Conservation (phyloP, 2,113 vertebrate genomes). For the Syngnathoides biaculeatus region DNA sequence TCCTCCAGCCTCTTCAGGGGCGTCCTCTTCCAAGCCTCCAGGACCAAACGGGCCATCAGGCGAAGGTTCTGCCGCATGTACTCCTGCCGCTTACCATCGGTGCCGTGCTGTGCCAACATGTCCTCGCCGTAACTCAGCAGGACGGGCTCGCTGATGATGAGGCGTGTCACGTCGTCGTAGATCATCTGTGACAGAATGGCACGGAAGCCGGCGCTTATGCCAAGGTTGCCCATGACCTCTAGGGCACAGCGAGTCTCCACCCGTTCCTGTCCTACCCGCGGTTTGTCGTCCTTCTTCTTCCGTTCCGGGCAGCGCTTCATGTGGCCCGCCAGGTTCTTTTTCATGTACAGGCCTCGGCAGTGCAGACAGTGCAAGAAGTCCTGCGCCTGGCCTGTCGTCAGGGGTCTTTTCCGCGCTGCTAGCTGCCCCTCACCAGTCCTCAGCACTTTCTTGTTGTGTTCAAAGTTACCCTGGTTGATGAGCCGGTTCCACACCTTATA, state of each 20-base stretch:
- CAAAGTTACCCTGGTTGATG: constrained; percentile 57
- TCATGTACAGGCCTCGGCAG: constrained; percentile 39
- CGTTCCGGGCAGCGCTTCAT: constrained; percentile 41
- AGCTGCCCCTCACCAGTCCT: constrained; percentile 45
- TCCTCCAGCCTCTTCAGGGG: constrained; percentile 50
- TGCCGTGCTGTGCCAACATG: constrained; percentile 11
- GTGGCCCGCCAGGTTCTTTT: constrained; percentile 18
- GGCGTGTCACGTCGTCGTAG: constrained; percentile 41
- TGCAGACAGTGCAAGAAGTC: constrained; percentile 57
- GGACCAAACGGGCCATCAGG: constrained; percentile 47
- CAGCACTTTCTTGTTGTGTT: constrained; percentile 51
- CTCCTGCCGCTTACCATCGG: constrained; percentile 3
- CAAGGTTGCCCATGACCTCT: constrained; percentile 1
- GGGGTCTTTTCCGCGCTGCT: constrained; percentile 19
- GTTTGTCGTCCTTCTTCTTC: background rate
- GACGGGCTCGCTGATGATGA: constrained; percentile 35
- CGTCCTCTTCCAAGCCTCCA: constrained; percentile 43
- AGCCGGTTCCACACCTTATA: constrained; percentile 45
- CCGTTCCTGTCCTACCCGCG: accelerated
- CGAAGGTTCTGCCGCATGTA: constrained; percentile 54
- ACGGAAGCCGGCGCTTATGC: constrained; percentile 28
- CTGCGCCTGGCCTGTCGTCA: background rate
- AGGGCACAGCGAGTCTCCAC: constrained; percentile 25
- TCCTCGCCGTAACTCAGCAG: constrained; percentile 51
- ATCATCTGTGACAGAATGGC: constrained; percentile 40